These are phyloP conservation scores for Zele albiditarsus DNA, from an alignment of 2,888 invertebrate genomes.

Conservation along the genomic window DNA sequence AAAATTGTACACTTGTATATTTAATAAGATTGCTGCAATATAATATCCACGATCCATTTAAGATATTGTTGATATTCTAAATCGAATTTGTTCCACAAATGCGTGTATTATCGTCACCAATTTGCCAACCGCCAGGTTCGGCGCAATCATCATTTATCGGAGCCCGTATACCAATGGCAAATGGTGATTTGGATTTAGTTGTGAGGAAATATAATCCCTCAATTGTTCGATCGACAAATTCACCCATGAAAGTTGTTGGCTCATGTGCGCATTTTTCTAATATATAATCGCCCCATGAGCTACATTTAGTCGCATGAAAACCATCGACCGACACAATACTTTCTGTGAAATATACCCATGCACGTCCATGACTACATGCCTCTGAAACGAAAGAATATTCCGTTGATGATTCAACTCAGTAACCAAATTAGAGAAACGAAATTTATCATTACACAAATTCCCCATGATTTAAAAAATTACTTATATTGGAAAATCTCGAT, in stretches of 20 bases:
- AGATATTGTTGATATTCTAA: conserved; percentile 13
- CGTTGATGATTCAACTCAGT: neutral
- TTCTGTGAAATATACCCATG: conserved; percentile 73
- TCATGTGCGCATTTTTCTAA: conserved; percentile 60
- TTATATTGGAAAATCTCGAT: no score
- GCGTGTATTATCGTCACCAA: conserved; percentile 37
- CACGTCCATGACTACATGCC: conserved; percentile 74
- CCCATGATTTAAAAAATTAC: no score
- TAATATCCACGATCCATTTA: neutral
- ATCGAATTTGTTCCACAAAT: conserved; percentile 48
- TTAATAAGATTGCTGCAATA: neutral
- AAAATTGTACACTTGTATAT: neutral
- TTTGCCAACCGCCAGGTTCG: conserved; percentile 46
- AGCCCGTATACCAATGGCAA: conserved; percentile 45
- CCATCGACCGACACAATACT: conserved; percentile 69
- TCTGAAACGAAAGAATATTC: conserved; percentile 62
- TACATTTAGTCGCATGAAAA: conserved; percentile 68
- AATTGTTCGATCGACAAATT: conserved; percentile 62
- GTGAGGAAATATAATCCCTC: conserved; percentile 65
- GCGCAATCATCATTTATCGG: conserved; percentile 32
- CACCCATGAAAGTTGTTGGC: conserved; percentile 62
- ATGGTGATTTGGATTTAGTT: conserved; percentile 66
- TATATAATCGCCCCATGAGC: conserved; percentile 66
- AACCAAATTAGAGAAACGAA: neutral
- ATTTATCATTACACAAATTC: conserved; percentile 46